Base-by-base conservation (phyloP, 2,797 vertebrate species). In the Loriculus beryllinus region DNA sequence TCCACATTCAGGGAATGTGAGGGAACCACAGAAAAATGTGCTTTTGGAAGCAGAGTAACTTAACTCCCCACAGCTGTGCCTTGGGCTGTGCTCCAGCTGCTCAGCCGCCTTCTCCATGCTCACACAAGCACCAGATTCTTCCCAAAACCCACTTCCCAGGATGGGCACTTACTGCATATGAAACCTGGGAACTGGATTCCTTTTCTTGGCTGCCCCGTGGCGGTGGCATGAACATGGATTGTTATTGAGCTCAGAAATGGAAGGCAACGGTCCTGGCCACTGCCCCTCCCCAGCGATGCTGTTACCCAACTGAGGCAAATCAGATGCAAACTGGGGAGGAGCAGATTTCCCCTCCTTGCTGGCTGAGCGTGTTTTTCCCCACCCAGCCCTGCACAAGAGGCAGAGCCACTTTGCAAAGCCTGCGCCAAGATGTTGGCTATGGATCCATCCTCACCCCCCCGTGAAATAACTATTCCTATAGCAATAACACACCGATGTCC, bases 11-110 rank as follows among this genome's bases (percentile, higher is more conserved):
- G 91, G 22, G 56, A 57, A 57, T 57, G 90, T 93, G 87, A 93
- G 91, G 80, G 90, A 96, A 97, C 82, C 93, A 54, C 95, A 82
- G 80, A 97, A 96, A 97, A 96, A 95, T 96, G 92, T 91, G 3
- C 68, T 75, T 86, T 93, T 90, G 94, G 95, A 90, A 87, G 84
- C 31, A 0, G 12, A 60, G 93, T 90, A 93, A 93, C 77, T 80
- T 8, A 94, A 94, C 88, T 90, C 92, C 80, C 75, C 0, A 4
- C 97, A 97, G 94, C 95, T 97, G 96, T 59, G 94, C 81, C 86
- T 86, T 4, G 72, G 97, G 96, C 94, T 20, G 62, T 56, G 64
- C 78, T 95, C 96, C 97, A 97, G 96, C 92, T 95, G 94, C 94
- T 88, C 8, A 6, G 77, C 86, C 18, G 12, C 86, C 86, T 96